Evolutionary conservation across 2,888 invertebrate species (phyloP).

Genomic region (Apodemia hepburni): DNA sequence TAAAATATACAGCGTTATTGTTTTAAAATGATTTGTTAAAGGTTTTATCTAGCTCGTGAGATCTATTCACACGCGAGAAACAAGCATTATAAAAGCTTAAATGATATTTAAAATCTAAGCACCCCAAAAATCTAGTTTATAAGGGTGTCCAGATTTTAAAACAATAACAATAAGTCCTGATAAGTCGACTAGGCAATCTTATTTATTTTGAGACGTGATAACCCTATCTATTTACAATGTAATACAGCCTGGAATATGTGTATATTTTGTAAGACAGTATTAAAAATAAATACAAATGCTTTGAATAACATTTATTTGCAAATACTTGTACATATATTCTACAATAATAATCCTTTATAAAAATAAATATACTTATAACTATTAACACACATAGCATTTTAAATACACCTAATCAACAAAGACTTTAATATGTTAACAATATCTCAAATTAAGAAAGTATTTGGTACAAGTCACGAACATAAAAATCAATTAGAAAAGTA

Average conservation of each 20-base stretch:
- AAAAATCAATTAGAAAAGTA: not conserved
- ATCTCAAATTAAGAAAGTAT: not conserved
- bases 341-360: conserved; percentile 57
- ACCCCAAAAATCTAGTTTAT: too few species aligned
- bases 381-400: conserved; percentile 39
- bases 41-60: too few species aligned
- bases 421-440: conserved; percentile 3
- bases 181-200: too few species aligned
- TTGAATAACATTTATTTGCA: conserved; percentile 48
- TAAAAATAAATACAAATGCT: conserved; percentile 34
- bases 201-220: too few species aligned
- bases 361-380: conserved; percentile 58
- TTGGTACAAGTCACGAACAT: not conserved
- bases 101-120: too few species aligned
- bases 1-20: not conserved
- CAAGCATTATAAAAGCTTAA: too few species aligned
- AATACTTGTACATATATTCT: conserved; percentile 42
- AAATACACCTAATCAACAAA: conserved; percentile 13
- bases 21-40: not conserved
- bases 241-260: not conserved
- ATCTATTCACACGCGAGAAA: too few species aligned
- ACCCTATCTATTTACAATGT: not conserved
- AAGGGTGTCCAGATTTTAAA: too few species aligned
- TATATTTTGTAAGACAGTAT: conserved; percentile 10
- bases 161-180: too few species aligned